Percentiles rank a stretch among this genome's conserved stretches.
Conservation (phyloP, 2,797 vertebrate genomes). For the Holocentrus rufus region DNA sequence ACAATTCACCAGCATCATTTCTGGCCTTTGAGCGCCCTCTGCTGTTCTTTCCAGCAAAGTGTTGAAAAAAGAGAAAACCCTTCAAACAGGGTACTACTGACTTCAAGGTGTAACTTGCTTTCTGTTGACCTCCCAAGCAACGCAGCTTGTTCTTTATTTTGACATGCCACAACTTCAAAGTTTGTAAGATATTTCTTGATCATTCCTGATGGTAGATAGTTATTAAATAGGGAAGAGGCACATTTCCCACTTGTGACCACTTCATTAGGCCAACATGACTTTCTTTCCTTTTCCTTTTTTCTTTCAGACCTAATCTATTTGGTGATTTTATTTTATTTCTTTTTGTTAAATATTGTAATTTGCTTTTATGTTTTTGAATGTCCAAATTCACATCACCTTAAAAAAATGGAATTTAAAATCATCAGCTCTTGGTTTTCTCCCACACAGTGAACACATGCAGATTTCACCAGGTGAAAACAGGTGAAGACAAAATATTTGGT, state of each 20-base stretch:
- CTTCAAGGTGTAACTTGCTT: not conserved
- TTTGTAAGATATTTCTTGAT: not conserved
- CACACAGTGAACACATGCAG: no score
- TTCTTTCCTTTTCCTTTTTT: no score
- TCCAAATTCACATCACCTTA: not conserved
- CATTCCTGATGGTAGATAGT: not conserved
- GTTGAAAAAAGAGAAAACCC: not conserved
- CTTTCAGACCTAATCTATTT: no score
- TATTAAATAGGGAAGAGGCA: not conserved
- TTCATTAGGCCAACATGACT: no score
- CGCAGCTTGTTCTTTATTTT: not conserved
- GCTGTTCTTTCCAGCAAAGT: conserved; percentile 17
- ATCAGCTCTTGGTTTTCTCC: no score
- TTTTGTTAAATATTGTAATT: not conserved
- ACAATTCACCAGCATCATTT: not conserved
- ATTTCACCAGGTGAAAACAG: no score
- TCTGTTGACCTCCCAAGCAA: not conserved
- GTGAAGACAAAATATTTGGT: no score
- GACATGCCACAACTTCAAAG: not conserved
- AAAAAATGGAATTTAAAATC: not conserved
- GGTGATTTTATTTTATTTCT: not conserved
- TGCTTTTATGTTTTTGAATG: not conserved
- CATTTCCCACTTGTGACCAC: no score
- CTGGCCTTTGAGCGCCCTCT: conserved; percentile 40
- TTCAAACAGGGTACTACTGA: no score